Conservation (phyloP, 2,113 vertebrate genomes). For the Solenodon paradoxus region DNA sequence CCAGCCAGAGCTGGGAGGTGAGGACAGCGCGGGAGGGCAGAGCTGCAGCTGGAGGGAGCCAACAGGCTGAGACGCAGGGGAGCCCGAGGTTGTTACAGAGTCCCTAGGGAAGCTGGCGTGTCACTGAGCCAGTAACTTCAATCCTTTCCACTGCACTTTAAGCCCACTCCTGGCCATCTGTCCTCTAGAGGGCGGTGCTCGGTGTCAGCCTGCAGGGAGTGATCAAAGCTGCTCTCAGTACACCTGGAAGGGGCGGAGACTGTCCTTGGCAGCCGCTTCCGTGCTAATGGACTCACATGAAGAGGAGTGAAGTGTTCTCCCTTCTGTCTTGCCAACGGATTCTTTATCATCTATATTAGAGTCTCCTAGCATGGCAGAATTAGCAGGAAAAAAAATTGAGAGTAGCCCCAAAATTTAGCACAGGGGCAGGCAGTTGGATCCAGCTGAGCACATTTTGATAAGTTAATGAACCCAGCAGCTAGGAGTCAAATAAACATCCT, state of each 20-base stretch:
- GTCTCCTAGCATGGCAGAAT: background rate
- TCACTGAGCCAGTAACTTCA: background rate
- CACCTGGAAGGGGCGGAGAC: background rate
- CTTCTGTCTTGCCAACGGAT: background rate
- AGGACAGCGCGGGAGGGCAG: background rate
- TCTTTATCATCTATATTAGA: background rate
- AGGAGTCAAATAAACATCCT: background rate
- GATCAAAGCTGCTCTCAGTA: background rate
- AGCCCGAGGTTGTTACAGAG: background rate
- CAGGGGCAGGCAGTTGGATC: background rate
- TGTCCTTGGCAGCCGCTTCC: background rate
- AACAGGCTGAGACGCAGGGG: background rate
- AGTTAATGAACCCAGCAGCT: background rate
- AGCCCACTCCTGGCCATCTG: background rate
- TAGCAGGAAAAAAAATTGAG: background rate
- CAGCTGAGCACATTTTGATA: background rate
- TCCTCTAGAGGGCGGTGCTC: background rate
- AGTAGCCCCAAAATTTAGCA: background rate
- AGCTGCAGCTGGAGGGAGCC: too few species aligned
- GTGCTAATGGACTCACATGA: background rate
- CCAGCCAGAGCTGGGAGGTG: background rate
- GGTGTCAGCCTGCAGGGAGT: rapidly evolving
- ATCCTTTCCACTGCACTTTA: background rate
- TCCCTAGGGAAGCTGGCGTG: background rate
- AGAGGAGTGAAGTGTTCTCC: background rate